Conservation (phyloP, 2,888 invertebrate genomes). For the Philereme transversata region DNA sequence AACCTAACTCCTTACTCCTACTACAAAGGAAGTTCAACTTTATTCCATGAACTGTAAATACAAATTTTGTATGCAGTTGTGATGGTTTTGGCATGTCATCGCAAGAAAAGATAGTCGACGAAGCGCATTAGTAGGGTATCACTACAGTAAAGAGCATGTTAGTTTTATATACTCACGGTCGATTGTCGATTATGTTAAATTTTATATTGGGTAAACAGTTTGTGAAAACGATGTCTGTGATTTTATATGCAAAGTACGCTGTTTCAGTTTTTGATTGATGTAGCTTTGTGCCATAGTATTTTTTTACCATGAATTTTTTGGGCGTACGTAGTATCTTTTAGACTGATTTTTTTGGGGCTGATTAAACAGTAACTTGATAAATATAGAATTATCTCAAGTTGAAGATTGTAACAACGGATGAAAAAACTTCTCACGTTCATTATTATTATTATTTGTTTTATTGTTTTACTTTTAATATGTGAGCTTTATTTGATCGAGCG, state of each 20-base stretch:
- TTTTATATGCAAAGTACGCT: conserved; percentile 40
- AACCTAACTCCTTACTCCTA: conserved; percentile 63
- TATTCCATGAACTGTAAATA: conserved; percentile 51
- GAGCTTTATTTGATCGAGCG: too few relatives aligned
- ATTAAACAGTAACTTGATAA: too few relatives aligned
- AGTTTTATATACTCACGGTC: conserved; percentile 67
- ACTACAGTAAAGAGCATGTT: conserved; percentile 71
- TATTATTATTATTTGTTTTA: too few relatives aligned
- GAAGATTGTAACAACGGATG: too few relatives aligned
- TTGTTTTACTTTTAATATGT: too few relatives aligned
- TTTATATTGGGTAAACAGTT: conserved; percentile 72
- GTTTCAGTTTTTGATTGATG: conserved; percentile 33
- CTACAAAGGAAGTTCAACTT: conserved; percentile 56
- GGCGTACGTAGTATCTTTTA: too few relatives aligned
- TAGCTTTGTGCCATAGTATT: background rate
- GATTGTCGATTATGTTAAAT: conserved; percentile 74
- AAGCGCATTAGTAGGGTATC: conserved; percentile 81
- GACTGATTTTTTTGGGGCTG: too few relatives aligned
- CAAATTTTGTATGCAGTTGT: conserved; percentile 46
- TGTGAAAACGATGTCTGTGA: conserved; percentile 52
- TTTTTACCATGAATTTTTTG: background rate
- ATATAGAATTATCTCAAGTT: too few relatives aligned
- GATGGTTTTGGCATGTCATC: conserved; percentile 74
- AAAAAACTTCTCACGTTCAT: too few relatives aligned
- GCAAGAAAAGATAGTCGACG: conserved; percentile 80